Evolutionary conservation across 2,113 vertebrate species (phyloP), one percentile per base, ranked within the genome.

Genomic region (Gobius niger): DNA sequence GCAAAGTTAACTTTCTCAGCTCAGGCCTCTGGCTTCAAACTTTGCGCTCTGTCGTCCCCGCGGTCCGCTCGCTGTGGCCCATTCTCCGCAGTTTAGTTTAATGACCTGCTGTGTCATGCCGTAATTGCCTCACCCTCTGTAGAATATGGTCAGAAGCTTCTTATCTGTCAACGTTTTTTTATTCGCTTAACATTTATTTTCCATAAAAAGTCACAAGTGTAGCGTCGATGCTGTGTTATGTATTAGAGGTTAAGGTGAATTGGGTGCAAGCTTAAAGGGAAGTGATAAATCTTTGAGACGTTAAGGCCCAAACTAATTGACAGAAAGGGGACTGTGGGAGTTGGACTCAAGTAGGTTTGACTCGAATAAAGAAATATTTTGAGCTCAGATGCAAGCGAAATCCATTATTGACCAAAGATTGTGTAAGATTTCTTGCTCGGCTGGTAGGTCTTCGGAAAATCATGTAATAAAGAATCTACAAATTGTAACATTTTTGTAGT

Each of bases 291-390:
- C 44, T 46, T 47, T n/a, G 42, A 44, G 54, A 63, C 7, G n/a
- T 14, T 57, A 63, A 24, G 13, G 5, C 10, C 61, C 44, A 51
- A 65, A 12, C 12, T 73, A 53, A 76, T 52, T 71, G 77, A 67
- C 75, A 64, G 67, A 5, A 12, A 44, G 65, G 73, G 70, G 73
- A 67, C 75, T 65, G 40, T 67, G 68, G 63, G 61, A 67, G 68
- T 68, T 18, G 51, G 49, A 71, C 53, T 66, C 4, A 5, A 24
- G 8, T 24, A 6, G 24, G 16, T 13, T 24, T 11, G 24, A 12
- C 24, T 34, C 15, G 15, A 12, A 50, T 12, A 50, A 50, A 14
- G 1, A 50, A 49, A 50, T 15, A 50, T 3, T 14, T 12, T 50
- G 47, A 15, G 12, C 9, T 50, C 15, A 6, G 13, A 13, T 50